These are phyloP conservation scores for Clepsis dumicolana DNA, from an alignment of 2,888 invertebrate species.

Conservation along the genomic window DNA sequence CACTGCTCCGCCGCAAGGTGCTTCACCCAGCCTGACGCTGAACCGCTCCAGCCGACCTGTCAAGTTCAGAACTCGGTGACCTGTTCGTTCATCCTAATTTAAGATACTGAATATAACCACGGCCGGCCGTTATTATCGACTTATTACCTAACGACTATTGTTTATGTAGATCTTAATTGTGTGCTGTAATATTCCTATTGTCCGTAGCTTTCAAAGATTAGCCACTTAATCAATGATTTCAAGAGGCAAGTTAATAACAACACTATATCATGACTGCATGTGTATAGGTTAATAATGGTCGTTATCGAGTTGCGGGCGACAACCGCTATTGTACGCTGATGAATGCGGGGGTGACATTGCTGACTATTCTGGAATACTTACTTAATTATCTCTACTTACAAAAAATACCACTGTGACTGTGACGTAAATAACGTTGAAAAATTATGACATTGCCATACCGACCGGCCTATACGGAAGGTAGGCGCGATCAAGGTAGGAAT, in stretches of 20 bases:
- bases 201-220: not conserved
- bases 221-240: not conserved
- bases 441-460: not conserved
- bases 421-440: not conserved
- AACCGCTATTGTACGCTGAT: conserved; percentile 45
- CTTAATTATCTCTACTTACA: conserved; percentile 5
- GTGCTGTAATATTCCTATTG: not conserved
- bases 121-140: not conserved
- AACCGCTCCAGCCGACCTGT: not conserved
- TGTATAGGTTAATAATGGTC: conserved; percentile 57
- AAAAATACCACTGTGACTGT: conserved; percentile 1
- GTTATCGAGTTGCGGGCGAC: conserved; percentile 56
- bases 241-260: conserved; percentile 30
- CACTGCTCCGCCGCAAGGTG: conserved; percentile 51
- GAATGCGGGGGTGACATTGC: conserved; percentile 63
- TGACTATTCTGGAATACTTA: conserved; percentile 52
- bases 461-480: not conserved
- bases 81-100: not conserved
- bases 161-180: not conserved
- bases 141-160: not conserved
- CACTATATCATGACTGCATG: conserved; percentile 47
- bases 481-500: not conserved
- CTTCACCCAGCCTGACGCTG: conserved; percentile 67
- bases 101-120: not conserved
- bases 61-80: not conserved